Conservation (phyloP, 1,140 invertebrate species). For the Euglossa dilemma region DNA sequence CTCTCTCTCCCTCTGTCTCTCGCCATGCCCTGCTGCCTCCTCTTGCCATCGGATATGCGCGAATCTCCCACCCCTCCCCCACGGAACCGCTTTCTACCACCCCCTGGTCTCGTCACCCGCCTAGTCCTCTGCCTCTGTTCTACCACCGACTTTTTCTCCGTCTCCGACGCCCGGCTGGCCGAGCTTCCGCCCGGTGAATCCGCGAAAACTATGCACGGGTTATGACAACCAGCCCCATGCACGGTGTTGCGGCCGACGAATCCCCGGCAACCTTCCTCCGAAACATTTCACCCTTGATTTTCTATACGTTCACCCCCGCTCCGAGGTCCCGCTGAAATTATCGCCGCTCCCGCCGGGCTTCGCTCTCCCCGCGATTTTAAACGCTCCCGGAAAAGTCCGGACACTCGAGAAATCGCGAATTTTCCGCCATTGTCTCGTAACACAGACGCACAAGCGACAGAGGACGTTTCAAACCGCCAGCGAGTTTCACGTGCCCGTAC, state of each 20-base stretch:
- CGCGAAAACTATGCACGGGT: slow-evolving; percentile 21
- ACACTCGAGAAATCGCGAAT: background rate
- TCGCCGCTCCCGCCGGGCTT: too few relatives aligned
- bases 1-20: background rate
- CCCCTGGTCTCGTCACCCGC: slow-evolving; percentile 61
- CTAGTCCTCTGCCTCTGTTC: slow-evolving; percentile 58
- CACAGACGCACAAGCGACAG: too few relatives aligned
- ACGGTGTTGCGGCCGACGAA: slow-evolving; percentile 10
- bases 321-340: background rate
- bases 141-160: slow-evolving; percentile 49
- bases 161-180: slow-evolving; percentile 26
- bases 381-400: background rate
- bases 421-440: background rate
- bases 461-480: too few relatives aligned
- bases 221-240: background rate
- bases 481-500: too few relatives aligned
- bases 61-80: slow-evolving; percentile 73
- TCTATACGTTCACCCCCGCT: background rate
- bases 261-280: background rate
- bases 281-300: background rate
- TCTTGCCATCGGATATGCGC: slow-evolving; percentile 78
- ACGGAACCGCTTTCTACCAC: slow-evolving; percentile 57
- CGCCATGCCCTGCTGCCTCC: slow-evolving; percentile 54
- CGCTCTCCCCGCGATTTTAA: background rate
- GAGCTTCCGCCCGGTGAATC: slow-evolving; percentile 29